Conservation (phyloP, 2,797 vertebrate species). For the Oreochromis grahami region DNA sequence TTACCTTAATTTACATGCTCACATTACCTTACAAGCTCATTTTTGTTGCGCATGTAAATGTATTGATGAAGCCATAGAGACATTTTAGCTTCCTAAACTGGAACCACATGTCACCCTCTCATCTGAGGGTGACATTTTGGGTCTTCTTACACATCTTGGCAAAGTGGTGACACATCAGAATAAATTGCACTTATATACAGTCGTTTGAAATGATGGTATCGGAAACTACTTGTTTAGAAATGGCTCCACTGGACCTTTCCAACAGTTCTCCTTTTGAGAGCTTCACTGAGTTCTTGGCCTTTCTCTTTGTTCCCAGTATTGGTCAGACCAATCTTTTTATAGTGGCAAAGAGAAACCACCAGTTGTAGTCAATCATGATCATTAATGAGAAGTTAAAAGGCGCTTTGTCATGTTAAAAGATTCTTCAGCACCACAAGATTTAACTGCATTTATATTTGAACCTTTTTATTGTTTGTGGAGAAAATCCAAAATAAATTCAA, state of each 20-base stretch:
- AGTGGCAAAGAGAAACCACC: not conserved
- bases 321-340: not conserved
- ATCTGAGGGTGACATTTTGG: not conserved
- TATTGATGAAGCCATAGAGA: not conserved
- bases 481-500: not conserved
- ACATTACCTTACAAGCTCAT: not conserved
- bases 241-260: not conserved
- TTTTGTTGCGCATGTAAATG: not conserved
- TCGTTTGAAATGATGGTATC: not conserved
- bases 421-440: not conserved
- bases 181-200: not conserved
- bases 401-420: not conserved
- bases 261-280: not conserved
- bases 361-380: not conserved
- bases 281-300: not conserved
- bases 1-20: not conserved
- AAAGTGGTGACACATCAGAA: not conserved
- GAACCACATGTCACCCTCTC: not conserved
- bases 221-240: not conserved
- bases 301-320: not conserved
- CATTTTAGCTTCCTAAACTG: not conserved
- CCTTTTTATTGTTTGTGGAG: not conserved
- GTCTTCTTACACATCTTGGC: not conserved
- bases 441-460: not conserved
- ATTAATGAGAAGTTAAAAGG: not conserved